phyloP scores from a whole-genome alignment of 2,797 vertebrate genomes.

The Sebastes wilsoni region DNA sequence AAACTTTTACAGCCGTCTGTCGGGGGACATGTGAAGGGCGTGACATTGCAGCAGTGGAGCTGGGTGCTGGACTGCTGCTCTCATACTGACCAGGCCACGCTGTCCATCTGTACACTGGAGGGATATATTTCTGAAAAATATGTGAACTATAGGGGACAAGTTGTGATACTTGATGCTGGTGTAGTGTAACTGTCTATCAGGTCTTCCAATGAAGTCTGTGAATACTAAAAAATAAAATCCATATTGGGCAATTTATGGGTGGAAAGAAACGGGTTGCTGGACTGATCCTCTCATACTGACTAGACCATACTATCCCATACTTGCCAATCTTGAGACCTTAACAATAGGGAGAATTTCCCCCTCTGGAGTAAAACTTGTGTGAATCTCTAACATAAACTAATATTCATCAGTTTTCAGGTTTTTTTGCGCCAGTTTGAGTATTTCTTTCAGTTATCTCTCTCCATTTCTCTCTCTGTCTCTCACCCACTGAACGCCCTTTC shows the following conservation, averaged over 20 bases:
- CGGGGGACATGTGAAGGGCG: slow-evolving; percentile 77
- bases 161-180: slow-evolving; percentile 2
- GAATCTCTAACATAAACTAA: no score
- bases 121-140: slow-evolving; percentile 6
- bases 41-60: slow-evolving; percentile 60
- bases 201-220: neutral
- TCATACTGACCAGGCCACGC: slow-evolving; percentile 38
- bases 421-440: no score
- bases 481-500: no score
- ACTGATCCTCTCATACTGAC: slow-evolving; percentile 45
- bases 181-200: neutral
- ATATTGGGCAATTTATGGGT: slow-evolving; percentile 9
- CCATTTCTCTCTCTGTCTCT: no score
- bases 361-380: no score
- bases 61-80: slow-evolving; percentile 34
- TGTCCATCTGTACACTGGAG: slow-evolving; percentile 10
- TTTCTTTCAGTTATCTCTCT: no score
- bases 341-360: no score
- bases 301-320: neutral
- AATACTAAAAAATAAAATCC: slow-evolving; percentile 5
- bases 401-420: no score
- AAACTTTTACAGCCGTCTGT: slow-evolving; percentile 84
- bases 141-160: neutral
- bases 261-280: slow-evolving; percentile 18
- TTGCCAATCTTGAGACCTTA: no score